Base-by-base conservation (phyloP, 2,888 invertebrate species). In the Hetaerina titia region DNA sequence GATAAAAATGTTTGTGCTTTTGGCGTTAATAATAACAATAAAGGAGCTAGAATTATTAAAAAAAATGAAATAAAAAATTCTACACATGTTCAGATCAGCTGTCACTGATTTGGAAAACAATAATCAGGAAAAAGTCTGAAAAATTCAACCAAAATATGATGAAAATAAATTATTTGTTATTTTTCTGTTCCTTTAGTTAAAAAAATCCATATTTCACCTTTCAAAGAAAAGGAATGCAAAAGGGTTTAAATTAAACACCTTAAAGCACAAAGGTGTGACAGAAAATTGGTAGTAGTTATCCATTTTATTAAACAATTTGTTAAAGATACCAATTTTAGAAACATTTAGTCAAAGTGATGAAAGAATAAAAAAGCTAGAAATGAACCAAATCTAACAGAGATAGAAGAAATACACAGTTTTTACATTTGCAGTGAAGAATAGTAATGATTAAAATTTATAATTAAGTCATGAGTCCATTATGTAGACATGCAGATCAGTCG, bases 401-500 rank as follows among this genome's bases (percentile, higher is more conserved):
- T 25, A 81, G 81, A 81, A 81, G 81, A 81, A 31, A 81, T 11
- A 81, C 9, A 9, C 22, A 13, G 9, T 81, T 31, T 13, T 69
- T 19, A 17, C 5, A 81, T 81, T 81, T 31, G 11, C 11, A 9
- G 31, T 15, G 11, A 22, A 81, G 4, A 81, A n/a, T 81, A 31
- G 13, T 31, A 31, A 60, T 60, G 25, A 13, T 69, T 31, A 31
- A 22, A 31, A 5, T 31, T 31, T 81, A 17, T 60, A 15, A 13
- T 15, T 22, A 9, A n/a, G 74, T 74, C 74, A 31, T 81, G 25
- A 81, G 81, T 81, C 81, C 81, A 81, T 31, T 81, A 25, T 81
- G 25, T 31, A 81, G 31, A 25, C 81, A 81, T 81, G 81, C 81
- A 81, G 81, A 22, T 81, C 81, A 81, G 81, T 81, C 81, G 31